Percentiles rank a stretch among this genome's conserved stretches.
phyloP scores from a whole-genome alignment of 2,113 vertebrate species.

The Silurus glanis region DNA sequence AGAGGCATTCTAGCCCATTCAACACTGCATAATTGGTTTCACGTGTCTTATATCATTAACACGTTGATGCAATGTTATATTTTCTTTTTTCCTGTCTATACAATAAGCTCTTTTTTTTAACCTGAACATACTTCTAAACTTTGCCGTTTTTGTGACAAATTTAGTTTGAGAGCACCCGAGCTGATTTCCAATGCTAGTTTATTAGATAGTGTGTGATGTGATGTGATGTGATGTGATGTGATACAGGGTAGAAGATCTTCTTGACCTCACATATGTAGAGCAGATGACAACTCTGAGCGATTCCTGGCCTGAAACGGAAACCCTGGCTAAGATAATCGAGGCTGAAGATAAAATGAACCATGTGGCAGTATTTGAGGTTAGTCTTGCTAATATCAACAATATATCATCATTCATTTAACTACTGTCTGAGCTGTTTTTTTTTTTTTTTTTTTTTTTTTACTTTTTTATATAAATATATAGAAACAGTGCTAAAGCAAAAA shows the following conservation, averaged over 20 bases:
- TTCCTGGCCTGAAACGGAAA: conserved; percentile 66
- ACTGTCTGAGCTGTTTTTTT: too few species aligned
- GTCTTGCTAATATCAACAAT: conserved; percentile 41
- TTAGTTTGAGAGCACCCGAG: background rate
- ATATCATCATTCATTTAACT: background rate
- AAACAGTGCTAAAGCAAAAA: background rate
- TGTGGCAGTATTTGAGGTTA: conserved; percentile 83
- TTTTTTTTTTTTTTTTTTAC: too few species aligned
- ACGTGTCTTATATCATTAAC: background rate
- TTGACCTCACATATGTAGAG: conserved; percentile 76
- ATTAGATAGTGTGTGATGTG: background rate
- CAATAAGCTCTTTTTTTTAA: background rate
- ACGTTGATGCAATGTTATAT: background rate
- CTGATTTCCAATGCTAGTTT: background rate
- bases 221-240: conserved; percentile 29
- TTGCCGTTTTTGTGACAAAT: background rate
- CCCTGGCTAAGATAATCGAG: conserved; percentile 79
- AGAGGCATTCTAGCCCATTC: background rate
- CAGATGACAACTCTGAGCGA: conserved; percentile 65
- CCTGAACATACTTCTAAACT: background rate
- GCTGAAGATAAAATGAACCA: conserved; percentile 73
- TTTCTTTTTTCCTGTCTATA: background rate
- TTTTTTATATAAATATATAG: too few species aligned
- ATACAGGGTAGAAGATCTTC: conserved; percentile 84
- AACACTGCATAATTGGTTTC: background rate